These are phyloP conservation scores for Bellardia bayeri DNA, from an alignment of 2,888 invertebrate genomes.

Conservation along the genomic window DNA sequence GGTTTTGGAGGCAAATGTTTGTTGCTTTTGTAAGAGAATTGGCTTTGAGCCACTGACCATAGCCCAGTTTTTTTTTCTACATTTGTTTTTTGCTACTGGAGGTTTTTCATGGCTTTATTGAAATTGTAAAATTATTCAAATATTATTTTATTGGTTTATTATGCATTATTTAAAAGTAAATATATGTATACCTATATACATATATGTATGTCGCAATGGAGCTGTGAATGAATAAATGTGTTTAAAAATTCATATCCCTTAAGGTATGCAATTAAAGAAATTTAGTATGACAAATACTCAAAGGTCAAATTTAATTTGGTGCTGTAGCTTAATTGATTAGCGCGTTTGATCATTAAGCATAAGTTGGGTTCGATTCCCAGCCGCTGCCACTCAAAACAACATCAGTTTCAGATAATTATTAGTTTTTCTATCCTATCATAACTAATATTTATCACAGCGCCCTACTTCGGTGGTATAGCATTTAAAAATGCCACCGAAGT, in stretches of 20 bases:
- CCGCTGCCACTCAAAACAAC: no score
- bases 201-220: background rate
- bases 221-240: background rate
- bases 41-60: conserved; percentile 71
- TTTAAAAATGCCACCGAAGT: no score
- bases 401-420: no score
- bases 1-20: conserved; percentile 25
- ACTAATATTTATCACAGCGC: no score
- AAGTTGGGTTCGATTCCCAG: no score
- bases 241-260: background rate
- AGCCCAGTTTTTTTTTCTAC: conserved; percentile 51
- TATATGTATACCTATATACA: no score
- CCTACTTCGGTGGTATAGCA: no score
- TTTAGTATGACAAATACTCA: background rate
- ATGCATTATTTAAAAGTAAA: conserved; percentile 1
- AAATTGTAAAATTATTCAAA: conserved; percentile 47
- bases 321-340: no score
- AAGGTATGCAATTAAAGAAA: conserved; percentile 17
- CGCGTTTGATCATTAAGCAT: no score
- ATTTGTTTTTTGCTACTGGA: conserved; percentile 3
- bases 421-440: no score
- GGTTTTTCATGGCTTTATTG: conserved; percentile 30
- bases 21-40: conserved; percentile 33
- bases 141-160: conserved; percentile 25
- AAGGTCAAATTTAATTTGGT: background rate